Evolutionary conservation across 2,797 vertebrate genomes (phyloP), one percentile per base, ranked within the genome.

Genomic region (Parauchenoglanis ngamensis): DNA sequence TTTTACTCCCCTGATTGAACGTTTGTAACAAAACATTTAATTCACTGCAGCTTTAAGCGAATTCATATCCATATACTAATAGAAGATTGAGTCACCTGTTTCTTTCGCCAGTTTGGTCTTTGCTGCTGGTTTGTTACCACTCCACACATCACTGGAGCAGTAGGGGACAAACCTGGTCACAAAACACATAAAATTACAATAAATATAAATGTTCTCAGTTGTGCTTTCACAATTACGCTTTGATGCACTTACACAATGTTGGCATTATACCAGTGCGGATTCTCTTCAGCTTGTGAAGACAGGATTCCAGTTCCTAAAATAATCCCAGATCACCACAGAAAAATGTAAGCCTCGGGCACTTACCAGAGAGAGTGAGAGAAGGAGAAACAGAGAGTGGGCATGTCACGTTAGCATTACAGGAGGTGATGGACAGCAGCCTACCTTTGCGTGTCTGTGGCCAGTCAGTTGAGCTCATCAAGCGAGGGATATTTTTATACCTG

Each of bases 141-240:
- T 97, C 97, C 96, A 97, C 44, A 96, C 95, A 90, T 97, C 97
- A 86, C 97, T 97, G 81, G 97, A 97, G 92, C 97, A 97, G 89
- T 97, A 97, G 0, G 96, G 97, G 79, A 97, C 94, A 92, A 97
- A 96, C 91, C 96, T 97, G 88, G 25, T 75, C 35, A 75, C 10
- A 52, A 52, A 75, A 79, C 19, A 19, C 7, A 85, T 28, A 46
- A 17, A 21, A 15, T 44, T 23, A 57, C n/a, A 8, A 44, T 25
- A 54, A 46, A 67, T 57, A 54, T 21, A 25, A 4, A 59, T 35
- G 12, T 25, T 4, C 40, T 73, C 49, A 81, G 83, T 57, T 57
- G n/a, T 25, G 8, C 23, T 35, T 59, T 57, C 6, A 10, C 40
- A 52, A 12, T 67, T 65, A 59, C 10, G 67, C 17, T 49, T 75